A percentile compares a stretch with the other conserved stretches of the same genome.
Evolutionary conservation across 2,797 vertebrate genomes (phyloP).

Genomic region (Varecia variegata): DNA sequence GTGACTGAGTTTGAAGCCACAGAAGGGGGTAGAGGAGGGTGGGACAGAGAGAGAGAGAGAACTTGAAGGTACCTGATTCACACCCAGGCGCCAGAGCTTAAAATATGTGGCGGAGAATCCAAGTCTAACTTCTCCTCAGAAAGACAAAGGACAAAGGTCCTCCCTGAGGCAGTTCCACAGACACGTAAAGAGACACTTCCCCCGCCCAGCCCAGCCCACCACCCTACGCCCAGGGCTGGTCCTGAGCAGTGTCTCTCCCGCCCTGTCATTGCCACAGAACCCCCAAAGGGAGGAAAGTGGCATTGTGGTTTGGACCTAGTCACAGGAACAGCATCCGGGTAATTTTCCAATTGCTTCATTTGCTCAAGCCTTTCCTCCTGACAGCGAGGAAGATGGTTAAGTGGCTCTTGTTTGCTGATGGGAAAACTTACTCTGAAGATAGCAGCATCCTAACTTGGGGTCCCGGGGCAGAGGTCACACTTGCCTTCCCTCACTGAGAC

Average conservation of each 20-base stretch:
- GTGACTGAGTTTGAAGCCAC: background rate
- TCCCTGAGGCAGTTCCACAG: background rate
- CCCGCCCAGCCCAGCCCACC: background rate
- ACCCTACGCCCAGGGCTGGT: background rate
- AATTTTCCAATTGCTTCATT: constrained; percentile 12
- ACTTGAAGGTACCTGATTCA: background rate
- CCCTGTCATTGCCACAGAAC: background rate
- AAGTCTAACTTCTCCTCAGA: background rate
- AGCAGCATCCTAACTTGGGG: background rate
- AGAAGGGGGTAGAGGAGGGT: background rate
- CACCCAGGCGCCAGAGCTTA: background rate
- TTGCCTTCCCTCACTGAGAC: background rate
- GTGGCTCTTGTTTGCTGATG: background rate
- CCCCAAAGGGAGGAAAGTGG: background rate
- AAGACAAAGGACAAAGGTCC: background rate
- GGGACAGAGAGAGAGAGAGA: no score
- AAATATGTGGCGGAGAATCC: background rate
- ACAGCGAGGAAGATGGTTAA: background rate
- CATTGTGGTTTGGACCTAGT: background rate
- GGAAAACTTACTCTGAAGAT: background rate
- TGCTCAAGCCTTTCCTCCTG: background rate
- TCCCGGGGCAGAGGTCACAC: background rate
- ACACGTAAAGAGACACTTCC: background rate
- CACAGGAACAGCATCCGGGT: background rate
- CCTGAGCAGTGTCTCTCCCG: background rate